Conservation (phyloP, 2,888 invertebrate genomes). For the Azorinus chamasolen region DNA sequence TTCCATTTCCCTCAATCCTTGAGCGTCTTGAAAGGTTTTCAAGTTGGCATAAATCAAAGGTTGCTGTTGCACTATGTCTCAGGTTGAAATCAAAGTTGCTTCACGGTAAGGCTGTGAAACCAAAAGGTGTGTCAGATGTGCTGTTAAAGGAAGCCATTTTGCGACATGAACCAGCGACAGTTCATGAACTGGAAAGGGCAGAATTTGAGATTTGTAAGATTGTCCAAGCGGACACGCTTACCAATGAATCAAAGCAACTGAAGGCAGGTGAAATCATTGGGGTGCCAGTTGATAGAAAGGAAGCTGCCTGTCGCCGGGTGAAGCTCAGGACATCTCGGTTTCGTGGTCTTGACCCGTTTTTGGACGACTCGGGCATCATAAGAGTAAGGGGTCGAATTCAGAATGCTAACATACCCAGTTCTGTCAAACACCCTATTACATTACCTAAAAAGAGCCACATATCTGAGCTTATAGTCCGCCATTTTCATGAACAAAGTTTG, state of each 20-base stretch:
- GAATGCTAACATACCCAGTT: slow-evolving; percentile 13
- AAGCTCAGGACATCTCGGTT: slow-evolving; percentile 17
- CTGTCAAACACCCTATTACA: slow-evolving; percentile 50
- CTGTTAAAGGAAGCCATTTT: too few species aligned
- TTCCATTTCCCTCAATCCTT: slow-evolving; percentile 1
- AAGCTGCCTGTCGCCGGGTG: not conserved
- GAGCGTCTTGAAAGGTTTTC: slow-evolving; percentile 41
- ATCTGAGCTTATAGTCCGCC: slow-evolving; percentile 41
- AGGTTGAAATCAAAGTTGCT: too few species aligned
- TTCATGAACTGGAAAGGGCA: too few species aligned
- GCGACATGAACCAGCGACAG: too few species aligned
- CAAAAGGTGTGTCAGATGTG: too few species aligned
- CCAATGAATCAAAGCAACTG: too few species aligned
- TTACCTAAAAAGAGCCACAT: slow-evolving; percentile 53
- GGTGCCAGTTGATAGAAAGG: too few species aligned
- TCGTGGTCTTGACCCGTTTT: slow-evolving; percentile 50
- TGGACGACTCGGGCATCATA: slow-evolving; percentile 54
- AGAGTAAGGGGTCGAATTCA: slow-evolving; percentile 59
- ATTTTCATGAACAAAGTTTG: too few species aligned
- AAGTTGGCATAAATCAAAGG: slow-evolving; percentile 19
- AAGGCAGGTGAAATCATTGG: too few species aligned
- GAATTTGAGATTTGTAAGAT: too few species aligned
- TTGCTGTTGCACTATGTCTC: slow-evolving; percentile 22
- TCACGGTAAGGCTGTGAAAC: too few species aligned
- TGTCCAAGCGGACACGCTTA: too few species aligned